Percentiles rank a stretch among this genome's conserved stretches.
These are phyloP conservation scores for Nyctereutes procyonoides DNA, from an alignment of 2,113 vertebrate species.

Conservation along the genomic window DNA sequence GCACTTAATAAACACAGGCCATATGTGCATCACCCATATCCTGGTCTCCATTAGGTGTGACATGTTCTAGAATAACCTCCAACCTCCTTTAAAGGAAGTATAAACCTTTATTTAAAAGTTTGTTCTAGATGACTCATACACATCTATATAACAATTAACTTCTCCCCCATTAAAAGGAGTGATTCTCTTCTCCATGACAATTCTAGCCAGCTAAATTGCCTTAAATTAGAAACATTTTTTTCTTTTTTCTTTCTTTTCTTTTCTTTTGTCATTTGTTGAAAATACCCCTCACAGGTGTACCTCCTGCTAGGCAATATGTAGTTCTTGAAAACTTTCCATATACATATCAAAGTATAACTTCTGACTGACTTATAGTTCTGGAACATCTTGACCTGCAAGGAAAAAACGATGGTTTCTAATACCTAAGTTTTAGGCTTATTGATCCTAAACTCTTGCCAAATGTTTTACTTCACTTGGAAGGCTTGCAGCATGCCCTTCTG, in stretches of 20 bases:
- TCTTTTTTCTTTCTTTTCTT: neutral
- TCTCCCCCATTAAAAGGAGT: slow-evolving; percentile 31
- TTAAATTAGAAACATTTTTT: neutral
- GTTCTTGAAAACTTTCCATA: neutral
- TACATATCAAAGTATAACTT: neutral
- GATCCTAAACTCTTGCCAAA: slow-evolving; percentile 15
- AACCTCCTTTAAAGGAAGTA: neutral
- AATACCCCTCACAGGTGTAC: neutral
- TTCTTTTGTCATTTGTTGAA: neutral
- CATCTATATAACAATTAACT: slow-evolving; percentile 22
- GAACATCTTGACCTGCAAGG: neutral
- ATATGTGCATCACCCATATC: neutral
- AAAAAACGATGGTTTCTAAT: slow-evolving; percentile 23
- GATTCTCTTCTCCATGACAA: neutral
- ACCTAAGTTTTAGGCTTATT: neutral
- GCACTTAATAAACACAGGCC: neutral
- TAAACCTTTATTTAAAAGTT: slow-evolving; percentile 15
- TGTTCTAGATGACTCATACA: slow-evolving; percentile 10
- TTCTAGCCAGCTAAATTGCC: slow-evolving; percentile 25
- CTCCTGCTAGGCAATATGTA: neutral
- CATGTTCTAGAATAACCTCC: neutral
- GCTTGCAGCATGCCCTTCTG: neutral
- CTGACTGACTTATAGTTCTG: neutral
- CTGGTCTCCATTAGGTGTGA: neutral
- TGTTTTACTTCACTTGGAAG: slow-evolving; percentile 8